phyloP scores from a whole-genome alignment of 64 coral and sea anemone species.

The Catalaphyllia jardinei region DNA sequence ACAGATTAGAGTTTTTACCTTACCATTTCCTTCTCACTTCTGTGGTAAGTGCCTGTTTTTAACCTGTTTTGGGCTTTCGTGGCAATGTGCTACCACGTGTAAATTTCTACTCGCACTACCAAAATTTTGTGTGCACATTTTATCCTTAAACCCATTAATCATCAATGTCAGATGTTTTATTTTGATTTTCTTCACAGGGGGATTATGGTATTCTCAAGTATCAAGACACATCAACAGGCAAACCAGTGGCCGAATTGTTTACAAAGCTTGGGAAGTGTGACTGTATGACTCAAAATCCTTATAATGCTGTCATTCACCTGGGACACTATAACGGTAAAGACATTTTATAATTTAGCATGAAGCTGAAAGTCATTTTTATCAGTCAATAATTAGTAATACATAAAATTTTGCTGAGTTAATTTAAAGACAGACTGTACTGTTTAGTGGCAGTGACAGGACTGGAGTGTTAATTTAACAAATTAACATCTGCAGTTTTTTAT shows the following conservation, averaged over 20 bases:
- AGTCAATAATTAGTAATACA: no score
- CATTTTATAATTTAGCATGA: neutral
- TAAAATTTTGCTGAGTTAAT: no score
- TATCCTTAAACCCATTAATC: no score
- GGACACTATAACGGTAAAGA: conserved; percentile 90
- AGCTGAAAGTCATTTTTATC: no score
- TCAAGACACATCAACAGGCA: conserved; percentile 94
- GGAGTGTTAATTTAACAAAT: no score
- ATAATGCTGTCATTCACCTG: conserved; percentile 91
- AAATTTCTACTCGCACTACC: neutral
- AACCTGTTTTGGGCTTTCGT: no score
- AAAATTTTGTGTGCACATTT: no score
- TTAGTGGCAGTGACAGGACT: neutral
- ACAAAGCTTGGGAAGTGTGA: conserved; percentile 91
- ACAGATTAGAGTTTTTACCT: conserved; percentile 94
- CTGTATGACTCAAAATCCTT: conserved; percentile 88
- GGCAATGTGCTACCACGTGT: no score
- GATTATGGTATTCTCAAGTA: conserved; percentile 84
- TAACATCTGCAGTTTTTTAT: no score
- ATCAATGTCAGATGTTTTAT: neutral
- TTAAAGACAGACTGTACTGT: neutral
- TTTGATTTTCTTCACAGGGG: conserved; percentile 52
- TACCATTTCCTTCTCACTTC: conserved; percentile 96
- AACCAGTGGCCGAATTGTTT: conserved; percentile 51
- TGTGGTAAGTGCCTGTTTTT: conserved; percentile 71